Conservation (phyloP, 2,888 invertebrate species). For the Agrochola circellaris region DNA sequence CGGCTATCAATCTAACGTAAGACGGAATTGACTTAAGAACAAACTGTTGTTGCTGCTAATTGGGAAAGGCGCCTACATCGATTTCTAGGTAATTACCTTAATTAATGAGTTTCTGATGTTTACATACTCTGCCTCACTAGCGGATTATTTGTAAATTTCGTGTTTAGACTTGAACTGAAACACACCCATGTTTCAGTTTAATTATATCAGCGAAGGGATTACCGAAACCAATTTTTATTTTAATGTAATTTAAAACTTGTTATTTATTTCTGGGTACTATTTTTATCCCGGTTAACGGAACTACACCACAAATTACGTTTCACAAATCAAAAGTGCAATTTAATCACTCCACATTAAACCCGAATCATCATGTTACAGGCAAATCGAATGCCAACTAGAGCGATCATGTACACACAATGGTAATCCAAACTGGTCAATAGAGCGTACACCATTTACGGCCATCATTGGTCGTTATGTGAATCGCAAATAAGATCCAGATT, state of each 20-base stretch:
- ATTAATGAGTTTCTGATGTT: constrained; percentile 38
- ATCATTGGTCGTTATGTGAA: constrained; percentile 57
- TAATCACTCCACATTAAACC: constrained; percentile 22
- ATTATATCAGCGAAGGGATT: neutral
- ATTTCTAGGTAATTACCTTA: constrained; percentile 43
- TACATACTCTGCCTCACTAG: constrained; percentile 5
- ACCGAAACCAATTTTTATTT: neutral
- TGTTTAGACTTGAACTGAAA: constrained; percentile 7
- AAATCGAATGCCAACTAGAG: constrained; percentile 44
- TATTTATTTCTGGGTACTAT: too few species aligned
- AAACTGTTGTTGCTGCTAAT: constrained; percentile 35
- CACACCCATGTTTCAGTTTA: constrained; percentile 13
- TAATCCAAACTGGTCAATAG: constrained; percentile 61
- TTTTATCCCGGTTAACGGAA: neutral
- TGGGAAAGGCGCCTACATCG: constrained; percentile 19
- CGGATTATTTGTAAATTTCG: constrained; percentile 11
- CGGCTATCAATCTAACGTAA: constrained; percentile 27
- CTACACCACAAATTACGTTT: neutral
- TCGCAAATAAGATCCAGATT: constrained; percentile 66
- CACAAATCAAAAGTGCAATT: constrained; percentile 8
- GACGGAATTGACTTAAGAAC: constrained; percentile 31
- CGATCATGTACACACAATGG: constrained; percentile 47
- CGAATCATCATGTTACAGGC: constrained; percentile 19
- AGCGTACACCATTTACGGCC: constrained; percentile 56
- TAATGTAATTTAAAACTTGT: neutral